Conservation (phyloP, 2,888 invertebrate species). For the Athalia circularis region DNA sequence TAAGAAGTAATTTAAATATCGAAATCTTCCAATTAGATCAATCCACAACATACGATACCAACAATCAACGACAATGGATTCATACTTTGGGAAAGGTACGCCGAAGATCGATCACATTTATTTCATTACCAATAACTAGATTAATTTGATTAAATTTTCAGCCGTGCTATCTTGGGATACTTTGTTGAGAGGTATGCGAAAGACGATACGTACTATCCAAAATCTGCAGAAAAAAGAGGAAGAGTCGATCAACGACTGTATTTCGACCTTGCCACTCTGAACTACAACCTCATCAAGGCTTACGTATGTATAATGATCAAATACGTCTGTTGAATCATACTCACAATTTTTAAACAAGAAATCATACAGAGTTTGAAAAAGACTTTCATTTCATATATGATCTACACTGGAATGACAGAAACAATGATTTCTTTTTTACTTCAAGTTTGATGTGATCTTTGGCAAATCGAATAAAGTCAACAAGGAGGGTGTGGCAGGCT, state of each 20-base stretch:
- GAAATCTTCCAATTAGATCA: slow-evolving; percentile 77
- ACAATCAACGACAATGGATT: slow-evolving; percentile 90
- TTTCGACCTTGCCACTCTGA: slow-evolving; percentile 88
- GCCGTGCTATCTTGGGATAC: slow-evolving; percentile 88
- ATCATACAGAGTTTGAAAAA: background rate
- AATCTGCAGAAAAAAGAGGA: slow-evolving; percentile 85
- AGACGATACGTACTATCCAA: slow-evolving; percentile 84
- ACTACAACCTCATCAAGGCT: slow-evolving; percentile 82
- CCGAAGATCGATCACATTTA: background rate
- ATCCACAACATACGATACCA: slow-evolving; percentile 90
- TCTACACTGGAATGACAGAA: background rate
- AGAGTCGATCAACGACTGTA: slow-evolving; percentile 86
- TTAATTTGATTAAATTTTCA: slow-evolving; percentile 56
- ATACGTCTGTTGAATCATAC: background rate
- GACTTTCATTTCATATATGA: background rate
- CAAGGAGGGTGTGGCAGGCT: slow-evolving; percentile 66
- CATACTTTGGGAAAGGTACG: slow-evolving; percentile 84
- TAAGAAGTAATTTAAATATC: background rate
- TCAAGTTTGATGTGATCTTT: slow-evolving; percentile 80
- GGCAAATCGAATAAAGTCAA: slow-evolving; percentile 63
- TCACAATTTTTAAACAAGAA: background rate
- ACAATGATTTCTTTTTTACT: too few relatives aligned
- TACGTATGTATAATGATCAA: slow-evolving; percentile 78
- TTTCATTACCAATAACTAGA: background rate
- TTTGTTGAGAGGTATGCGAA: slow-evolving; percentile 88